Conservation (phyloP, 1,140 invertebrate species). For the Caenorhabditis inopinata region DNA sequence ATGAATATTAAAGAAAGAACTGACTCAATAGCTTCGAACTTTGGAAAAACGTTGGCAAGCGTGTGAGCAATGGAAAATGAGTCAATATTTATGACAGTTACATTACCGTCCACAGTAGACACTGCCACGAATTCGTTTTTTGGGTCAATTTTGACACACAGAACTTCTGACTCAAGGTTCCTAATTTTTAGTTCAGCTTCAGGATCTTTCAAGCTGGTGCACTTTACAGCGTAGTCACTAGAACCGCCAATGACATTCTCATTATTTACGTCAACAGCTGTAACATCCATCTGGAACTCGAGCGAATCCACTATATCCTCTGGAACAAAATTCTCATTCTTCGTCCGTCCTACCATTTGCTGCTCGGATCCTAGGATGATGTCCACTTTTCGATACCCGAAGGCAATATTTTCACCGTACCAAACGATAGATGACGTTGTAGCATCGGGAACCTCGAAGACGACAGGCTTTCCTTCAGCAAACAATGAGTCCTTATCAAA, state of each 20-base stretch:
- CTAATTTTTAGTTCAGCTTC: not conserved
- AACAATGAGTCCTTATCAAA: not conserved
- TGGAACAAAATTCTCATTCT: not conserved
- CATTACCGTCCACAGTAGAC: not conserved
- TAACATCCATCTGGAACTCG: not conserved
- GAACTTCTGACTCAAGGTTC: not conserved
- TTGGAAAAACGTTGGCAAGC: not conserved
- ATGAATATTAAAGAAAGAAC: not conserved
- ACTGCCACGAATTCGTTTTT: not conserved
- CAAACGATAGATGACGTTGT: not conserved
- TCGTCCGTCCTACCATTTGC: not conserved
- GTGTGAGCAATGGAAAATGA: not conserved
- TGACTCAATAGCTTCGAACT: slow-evolving; percentile 1
- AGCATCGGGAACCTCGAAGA: slow-evolving; percentile 6
- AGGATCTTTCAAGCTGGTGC: not conserved
- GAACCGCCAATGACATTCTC: not conserved
- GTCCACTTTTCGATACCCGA: slow-evolving; percentile 5
- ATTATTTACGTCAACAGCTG: not conserved
- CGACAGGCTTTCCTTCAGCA: not conserved
- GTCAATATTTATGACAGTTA: not conserved
- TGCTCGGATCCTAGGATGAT: not conserved
- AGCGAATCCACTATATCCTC: not conserved
- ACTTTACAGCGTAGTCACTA: not conserved
- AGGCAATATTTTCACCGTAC: not conserved
- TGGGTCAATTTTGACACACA: not conserved